Evolutionary conservation across 2,113 vertebrate species (phyloP).

Genomic region (Bucco capensis): DNA sequence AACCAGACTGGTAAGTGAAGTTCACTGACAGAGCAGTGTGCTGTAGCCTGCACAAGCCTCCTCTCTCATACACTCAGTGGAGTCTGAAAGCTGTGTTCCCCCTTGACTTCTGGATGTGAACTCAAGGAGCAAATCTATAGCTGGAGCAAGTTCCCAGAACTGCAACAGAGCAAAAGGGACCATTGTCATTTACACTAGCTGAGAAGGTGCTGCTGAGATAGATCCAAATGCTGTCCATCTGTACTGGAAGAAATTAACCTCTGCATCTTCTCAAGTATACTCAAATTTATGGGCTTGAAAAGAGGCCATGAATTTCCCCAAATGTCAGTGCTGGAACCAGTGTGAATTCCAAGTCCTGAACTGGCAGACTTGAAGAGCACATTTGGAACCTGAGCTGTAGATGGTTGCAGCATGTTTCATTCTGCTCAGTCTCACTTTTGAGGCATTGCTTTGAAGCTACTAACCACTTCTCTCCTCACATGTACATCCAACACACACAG

Average conservation of each 20-base stretch:
- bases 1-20: background rate
- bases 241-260: background rate
- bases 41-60: background rate
- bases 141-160: background rate
- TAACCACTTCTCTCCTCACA: background rate
- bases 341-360: background rate
- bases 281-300: background rate
- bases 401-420: background rate
- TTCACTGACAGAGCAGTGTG: background rate
- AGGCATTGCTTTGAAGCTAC: background rate
- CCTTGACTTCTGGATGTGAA: background rate
- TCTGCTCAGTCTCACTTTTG: background rate
- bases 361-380: background rate
- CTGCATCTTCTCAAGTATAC: background rate
- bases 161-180: background rate
- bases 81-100: background rate
- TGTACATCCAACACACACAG: background rate
- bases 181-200: background rate
- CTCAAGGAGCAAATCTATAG: background rate
- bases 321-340: background rate
- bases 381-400: background rate
- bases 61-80: background rate
- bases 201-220: background rate
- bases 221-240: background rate
- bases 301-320: background rate